phyloP scores from a whole-genome alignment of 2,113 vertebrate species.

The Elanus axillaris region DNA sequence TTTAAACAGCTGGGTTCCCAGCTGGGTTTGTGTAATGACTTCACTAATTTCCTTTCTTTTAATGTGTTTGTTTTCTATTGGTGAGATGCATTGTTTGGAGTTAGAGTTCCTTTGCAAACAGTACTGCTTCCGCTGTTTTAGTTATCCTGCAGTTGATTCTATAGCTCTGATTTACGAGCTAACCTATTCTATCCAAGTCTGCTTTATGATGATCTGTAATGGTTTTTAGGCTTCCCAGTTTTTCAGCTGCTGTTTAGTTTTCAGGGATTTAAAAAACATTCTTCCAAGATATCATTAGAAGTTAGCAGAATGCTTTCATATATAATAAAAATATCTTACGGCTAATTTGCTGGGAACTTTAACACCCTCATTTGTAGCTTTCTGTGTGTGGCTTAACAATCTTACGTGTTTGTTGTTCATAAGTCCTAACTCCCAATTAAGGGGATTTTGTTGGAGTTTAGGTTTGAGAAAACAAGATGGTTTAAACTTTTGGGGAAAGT shows the following conservation, averaged over 20 bases:
- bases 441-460: background rate
- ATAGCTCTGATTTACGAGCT: conserved; percentile 54
- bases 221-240: background rate
- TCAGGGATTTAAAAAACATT: background rate
- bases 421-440: background rate
- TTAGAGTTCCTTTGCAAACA: conserved; percentile 66
- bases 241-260: conserved; percentile 26
- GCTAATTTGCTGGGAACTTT: conserved; percentile 5
- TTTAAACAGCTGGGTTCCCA: conserved; percentile 72
- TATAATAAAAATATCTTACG: conserved; percentile 26
- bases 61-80: conserved; percentile 71
- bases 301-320: background rate
- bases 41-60: conserved; percentile 77
- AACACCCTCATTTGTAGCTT: background rate
- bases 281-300: conserved; percentile 33
- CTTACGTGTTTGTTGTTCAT: background rate
- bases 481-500: background rate
- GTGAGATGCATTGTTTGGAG: conserved; percentile 63
- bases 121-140: conserved; percentile 55
- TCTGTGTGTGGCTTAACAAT: background rate
- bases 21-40: conserved; percentile 71
- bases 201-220: conserved; percentile 20
- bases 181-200: conserved; percentile 33
- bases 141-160: conserved; percentile 35
- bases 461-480: background rate